Evolutionary conservation across 2,888 invertebrate species (phyloP).

Genomic region (Abrostola tripartita): DNA sequence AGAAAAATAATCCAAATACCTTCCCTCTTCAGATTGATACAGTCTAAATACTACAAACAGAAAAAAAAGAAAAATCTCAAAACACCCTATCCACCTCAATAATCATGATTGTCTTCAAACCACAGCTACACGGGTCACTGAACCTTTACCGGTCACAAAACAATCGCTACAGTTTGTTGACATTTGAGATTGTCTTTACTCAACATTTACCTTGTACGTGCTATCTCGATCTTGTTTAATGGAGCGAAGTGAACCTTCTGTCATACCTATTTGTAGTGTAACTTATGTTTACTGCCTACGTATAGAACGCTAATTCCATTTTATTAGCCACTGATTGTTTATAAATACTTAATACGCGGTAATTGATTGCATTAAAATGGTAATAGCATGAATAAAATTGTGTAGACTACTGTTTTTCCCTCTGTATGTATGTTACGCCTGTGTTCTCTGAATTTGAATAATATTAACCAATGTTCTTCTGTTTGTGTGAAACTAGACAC

Average conservation of each 20-base stretch:
- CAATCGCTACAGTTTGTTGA: not conserved
- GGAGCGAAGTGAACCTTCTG: constrained; percentile 1
- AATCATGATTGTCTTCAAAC: not conserved
- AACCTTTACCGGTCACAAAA: not conserved
- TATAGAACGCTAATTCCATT: constrained; percentile 17
- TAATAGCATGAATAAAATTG: constrained; percentile 4
- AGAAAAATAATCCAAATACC: no score
- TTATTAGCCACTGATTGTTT: constrained; percentile 28
- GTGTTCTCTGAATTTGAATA: no score
- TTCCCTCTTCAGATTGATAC: no score
- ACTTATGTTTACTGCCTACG: constrained; percentile 7
- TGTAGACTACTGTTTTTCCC: not conserved
- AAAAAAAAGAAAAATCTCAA: no score
- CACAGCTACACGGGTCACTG: not conserved
- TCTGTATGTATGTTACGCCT: not conserved
- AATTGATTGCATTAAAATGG: constrained; percentile 17
- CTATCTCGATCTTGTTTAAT: not conserved
- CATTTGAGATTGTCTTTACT: not conserved
- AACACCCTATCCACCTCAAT: no score
- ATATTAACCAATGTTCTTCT: no score
- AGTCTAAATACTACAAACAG: no score
- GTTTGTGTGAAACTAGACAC: no score
- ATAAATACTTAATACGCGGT: constrained; percentile 18
- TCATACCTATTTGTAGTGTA: not conserved
- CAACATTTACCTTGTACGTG: not conserved